Evolutionary conservation across 2,113 vertebrate species (phyloP), one percentile per base, ranked within the genome.

Genomic region (Chascanopsetta lugubris): DNA sequence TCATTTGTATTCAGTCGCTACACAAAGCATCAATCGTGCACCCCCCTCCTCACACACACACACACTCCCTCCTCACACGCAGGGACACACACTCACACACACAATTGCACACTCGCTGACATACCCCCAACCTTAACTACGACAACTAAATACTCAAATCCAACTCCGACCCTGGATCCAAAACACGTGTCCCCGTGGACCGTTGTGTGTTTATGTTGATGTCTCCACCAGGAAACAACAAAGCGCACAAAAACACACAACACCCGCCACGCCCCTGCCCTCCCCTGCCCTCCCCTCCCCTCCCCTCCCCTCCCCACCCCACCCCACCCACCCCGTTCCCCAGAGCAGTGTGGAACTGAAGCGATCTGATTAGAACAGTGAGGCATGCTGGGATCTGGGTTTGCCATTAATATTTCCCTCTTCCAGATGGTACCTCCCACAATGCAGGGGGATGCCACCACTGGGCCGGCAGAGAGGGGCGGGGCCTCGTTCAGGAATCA

Each of bases 1-100:
- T 91, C 91, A 92, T 93, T 93, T 93, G 92, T 90, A 93, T 93
- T 92, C 92, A 87, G 85, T 83, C 45, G 64, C 89, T 89, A 88
- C 85, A 91, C 90, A 92, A 93, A 92, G 87, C 88, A 91, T 92
- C 89, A 90, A 90, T 92, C 83, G 86, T 85, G 86, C 85, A 79
- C 70, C 82, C 81, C 69, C 48, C 73, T 40, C 62, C 72, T 21
- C 29, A 38, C 40, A 40, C 40, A 22, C 24, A 32, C 32, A 40
- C 38, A 30, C 32, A 2, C 30, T 32, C n/a, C 43, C 17, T 12
- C 26, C 43, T n/a, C 30, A 17, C 32, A 9, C 64, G 15, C 42
- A n/a, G n/a, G n/a, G n/a, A 56, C 22, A 36, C 61, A 61, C 61
- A 47, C 5, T 18, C 45, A 27, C 32, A 26, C 54, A 58, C 69